Evolutionary conservation across 2,888 invertebrate species (phyloP).

Genomic region (Aricia artaxerxes): DNA sequence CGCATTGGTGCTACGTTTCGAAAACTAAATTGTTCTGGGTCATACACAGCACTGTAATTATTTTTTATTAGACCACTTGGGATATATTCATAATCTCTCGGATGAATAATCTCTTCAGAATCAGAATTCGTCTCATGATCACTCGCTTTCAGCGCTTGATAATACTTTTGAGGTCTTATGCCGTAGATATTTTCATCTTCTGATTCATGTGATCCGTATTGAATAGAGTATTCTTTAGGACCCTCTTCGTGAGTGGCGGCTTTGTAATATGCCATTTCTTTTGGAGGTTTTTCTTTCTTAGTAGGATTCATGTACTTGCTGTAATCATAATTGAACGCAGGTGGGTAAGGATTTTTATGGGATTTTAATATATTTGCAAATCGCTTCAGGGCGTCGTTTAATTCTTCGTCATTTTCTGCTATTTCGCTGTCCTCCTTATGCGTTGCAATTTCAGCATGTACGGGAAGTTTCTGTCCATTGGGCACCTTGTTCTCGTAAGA

Average conservation of each 20-base stretch:
- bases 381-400: constrained; percentile 25
- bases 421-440: not conserved
- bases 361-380: constrained; percentile 35
- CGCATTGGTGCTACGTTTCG: not conserved
- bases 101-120: not conserved
- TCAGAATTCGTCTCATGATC: not conserved
- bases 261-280: not conserved
- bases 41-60: not conserved
- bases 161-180: not conserved
- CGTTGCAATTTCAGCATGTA: not conserved
- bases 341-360: constrained; percentile 32
- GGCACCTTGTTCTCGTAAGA: constrained; percentile 32
- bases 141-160: not conserved
- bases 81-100: not conserved
- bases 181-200: not conserved
- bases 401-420: not conserved
- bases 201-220: not conserved
- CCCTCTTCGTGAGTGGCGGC: not conserved
- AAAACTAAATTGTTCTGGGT: not conserved
- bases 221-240: not conserved
- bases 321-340: constrained; percentile 45
- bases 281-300: not conserved
- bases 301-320: constrained; percentile 37
- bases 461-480: not conserved
- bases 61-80: constrained; percentile 3